These are phyloP conservation scores for Mythimna impura DNA, from an alignment of 2,888 invertebrate species.

Conservation along the genomic window DNA sequence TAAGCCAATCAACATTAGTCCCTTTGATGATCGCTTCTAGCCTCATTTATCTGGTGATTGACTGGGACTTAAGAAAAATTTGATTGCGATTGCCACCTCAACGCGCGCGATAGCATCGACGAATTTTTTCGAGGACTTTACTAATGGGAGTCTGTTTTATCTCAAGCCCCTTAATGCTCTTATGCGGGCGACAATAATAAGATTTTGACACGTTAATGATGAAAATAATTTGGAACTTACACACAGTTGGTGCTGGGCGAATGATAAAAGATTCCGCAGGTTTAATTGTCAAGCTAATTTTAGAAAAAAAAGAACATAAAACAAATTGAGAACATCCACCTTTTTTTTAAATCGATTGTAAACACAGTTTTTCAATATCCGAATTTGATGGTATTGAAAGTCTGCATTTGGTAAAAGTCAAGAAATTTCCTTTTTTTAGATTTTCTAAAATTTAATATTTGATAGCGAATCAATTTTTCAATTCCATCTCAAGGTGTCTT, in stretches of 20 bases:
- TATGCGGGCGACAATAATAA: slow-evolving; percentile 89
- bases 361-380: not conserved
- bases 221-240: slow-evolving; percentile 72
- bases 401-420: too few species aligned
- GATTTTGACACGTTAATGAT: slow-evolving; percentile 89
- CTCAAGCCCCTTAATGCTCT: slow-evolving; percentile 87
- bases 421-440: not conserved
- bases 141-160: slow-evolving; percentile 90
- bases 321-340: too few species aligned
- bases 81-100: slow-evolving; percentile 89
- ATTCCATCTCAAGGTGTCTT: slow-evolving; percentile 85
- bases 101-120: slow-evolving; percentile 84
- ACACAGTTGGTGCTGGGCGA: slow-evolving; percentile 44
- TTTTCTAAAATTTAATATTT: slow-evolving; percentile 64
- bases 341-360: not conserved
- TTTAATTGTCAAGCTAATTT: not conserved
- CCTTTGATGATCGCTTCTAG: slow-evolving; percentile 83
- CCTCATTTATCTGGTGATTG: slow-evolving; percentile 89
- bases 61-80: slow-evolving; percentile 86
- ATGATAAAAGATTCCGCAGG: not conserved
- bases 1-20: slow-evolving; percentile 88
- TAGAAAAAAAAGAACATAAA: too few species aligned
- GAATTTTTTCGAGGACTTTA: slow-evolving; percentile 81
- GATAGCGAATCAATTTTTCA: slow-evolving; percentile 86
- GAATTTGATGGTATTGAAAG: too few species aligned